Base-by-base conservation (phyloP, 1,140 invertebrate genomes). In the Lepidurus arcticus region DNA sequence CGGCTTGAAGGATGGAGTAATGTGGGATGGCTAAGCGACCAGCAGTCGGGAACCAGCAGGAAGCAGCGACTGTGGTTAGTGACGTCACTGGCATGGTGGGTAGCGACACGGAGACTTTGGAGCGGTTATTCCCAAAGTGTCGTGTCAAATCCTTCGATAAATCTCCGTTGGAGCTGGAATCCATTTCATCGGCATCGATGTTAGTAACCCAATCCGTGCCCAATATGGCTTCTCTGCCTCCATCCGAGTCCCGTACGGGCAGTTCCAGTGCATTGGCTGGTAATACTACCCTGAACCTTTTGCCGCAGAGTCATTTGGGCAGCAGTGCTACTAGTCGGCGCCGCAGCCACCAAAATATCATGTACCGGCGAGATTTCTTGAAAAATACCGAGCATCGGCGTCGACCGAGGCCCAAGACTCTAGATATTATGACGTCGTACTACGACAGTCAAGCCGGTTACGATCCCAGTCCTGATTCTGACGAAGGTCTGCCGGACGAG, bases 391-490 rank as follows among this genome's bases (percentile, higher is more conserved):
- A 76, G 34, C 44, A 47, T 47, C 45, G 45, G 16, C 76, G 76
- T 34, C 73, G 78, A 11, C 78, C 78, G 24, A 73, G 78, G 21
- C 78, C 78, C 42, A 73, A 74, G 21, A 78, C 78, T 0, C 21
- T 78, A 1, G 78, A 78, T 43, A 43, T 73, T n/a, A 34, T 44
- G 73, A 74, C 73, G 73, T 75, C 65, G 43, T 76, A 76, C 45
- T 45, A 65, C 44, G 76, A 76, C 44, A 65, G 45, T 24, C 73
- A 78, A n/a, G 78, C 65, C 13, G 78, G 78, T 73, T 78, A 78
- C 44, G 78, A 78, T 44, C 78, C 78, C 42, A 78, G 78, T 44
- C 44, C 78, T 24, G 78, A 78, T 42, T 78, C 78, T 5, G 78
- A 78, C 13, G 78, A 78, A 24, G 75, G 75, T 73, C 44, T 75